phyloP scores from a whole-genome alignment of 2,888 invertebrate genomes.

The Erebia aethiops region DNA sequence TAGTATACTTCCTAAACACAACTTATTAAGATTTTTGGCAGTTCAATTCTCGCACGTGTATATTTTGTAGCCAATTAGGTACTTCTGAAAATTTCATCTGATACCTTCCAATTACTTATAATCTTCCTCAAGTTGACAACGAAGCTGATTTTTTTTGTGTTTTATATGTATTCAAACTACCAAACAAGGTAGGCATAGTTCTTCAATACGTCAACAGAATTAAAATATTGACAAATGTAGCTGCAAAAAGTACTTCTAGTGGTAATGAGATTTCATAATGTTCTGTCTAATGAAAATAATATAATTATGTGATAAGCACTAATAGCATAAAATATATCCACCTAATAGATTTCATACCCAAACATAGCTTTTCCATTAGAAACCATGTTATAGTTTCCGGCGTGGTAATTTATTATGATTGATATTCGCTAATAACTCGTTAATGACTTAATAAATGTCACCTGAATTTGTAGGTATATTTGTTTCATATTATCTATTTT shows the following conservation, averaged over 20 bases:
- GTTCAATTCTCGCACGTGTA: not conserved
- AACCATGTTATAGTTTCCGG: not conserved
- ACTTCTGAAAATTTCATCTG: not conserved
- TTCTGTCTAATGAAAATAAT: not conserved
- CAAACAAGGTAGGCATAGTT: too few species aligned
- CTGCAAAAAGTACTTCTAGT: too few species aligned
- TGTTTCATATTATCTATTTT: not conserved
- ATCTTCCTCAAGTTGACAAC: not conserved
- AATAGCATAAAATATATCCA: not conserved
- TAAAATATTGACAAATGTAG: too few species aligned
- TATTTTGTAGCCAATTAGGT: not conserved
- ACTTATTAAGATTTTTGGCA: constrained; percentile 1
- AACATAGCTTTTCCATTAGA: constrained; percentile 25
- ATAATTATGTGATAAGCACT: not conserved
- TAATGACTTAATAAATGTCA: constrained; percentile 15
- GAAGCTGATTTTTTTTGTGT: not conserved
- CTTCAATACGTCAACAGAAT: too few species aligned
- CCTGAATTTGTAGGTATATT: not conserved
- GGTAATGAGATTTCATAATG: not conserved
- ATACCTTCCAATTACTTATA: not conserved
- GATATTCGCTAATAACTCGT: constrained; percentile 13
- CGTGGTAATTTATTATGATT: constrained; percentile 28
- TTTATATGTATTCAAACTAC: not conserved
- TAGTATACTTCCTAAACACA: not conserved
- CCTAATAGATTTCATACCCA: constrained; percentile 1